Base-by-base conservation (phyloP, 2,113 vertebrate genomes). In the Mola mola region DNA sequence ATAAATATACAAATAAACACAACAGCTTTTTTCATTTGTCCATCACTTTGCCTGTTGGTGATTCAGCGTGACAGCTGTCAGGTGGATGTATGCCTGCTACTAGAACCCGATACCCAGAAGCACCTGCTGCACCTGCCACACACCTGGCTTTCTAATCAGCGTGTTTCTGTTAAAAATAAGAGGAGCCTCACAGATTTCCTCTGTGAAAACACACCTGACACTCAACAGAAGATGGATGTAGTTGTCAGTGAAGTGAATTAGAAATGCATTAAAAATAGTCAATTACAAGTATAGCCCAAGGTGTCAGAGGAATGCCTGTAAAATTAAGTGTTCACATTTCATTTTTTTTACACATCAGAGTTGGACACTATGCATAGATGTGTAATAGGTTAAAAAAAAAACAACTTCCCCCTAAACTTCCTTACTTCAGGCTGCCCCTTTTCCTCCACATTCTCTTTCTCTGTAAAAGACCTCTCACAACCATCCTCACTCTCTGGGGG, bases 81-180 rank as follows among this genome's bases (percentile, higher is more conserved):
- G 82, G 73, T 83, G 73, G 73, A 82, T 46, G 55, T 66, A 71
- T 70, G 55, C 60, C 51, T 36, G 70, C 55, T 56, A 50, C 31
- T 42, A 77, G 81, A 89, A 90, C 81, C 59, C 33, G 85, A 90
- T 81, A 88, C 82, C 78, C 85, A 44, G 56, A 63, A 85, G 74
- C 89, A 88, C 86, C 87, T 89, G 86, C 83, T 87, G 85, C 89
- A 87, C 86, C 83, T 86, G 87, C 77, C 78, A 24, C 74, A 74
- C 89, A 90, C 87, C 87, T 90, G 89, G 72, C 68, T 24, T 61
- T 79, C 67, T 89, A 88, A 90, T 90, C 82, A 83, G 79, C 41
- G 56, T 62, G 74, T 50, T 76, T 72, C 75, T 72, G 84, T 85
- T 77, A 85, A 77, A 70, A 73, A 78, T 52, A 46, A 29, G 62